Base-by-base conservation (phyloP, 2,797 vertebrate species). In the Hydrophis major region DNA sequence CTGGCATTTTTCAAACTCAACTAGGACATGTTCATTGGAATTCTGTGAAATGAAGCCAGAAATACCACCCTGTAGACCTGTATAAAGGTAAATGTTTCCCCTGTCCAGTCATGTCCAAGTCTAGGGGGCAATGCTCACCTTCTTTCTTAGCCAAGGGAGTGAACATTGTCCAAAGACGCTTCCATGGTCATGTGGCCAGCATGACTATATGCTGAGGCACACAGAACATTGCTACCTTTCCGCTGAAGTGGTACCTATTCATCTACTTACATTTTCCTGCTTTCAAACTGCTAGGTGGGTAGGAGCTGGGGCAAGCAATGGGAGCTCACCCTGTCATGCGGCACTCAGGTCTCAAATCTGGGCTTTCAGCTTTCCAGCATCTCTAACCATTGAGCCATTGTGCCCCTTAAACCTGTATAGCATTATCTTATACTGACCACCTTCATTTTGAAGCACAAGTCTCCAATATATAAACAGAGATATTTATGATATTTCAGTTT, bases 1-100 rank as follows among this genome's bases (percentile, higher is more conserved):
- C 8, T 0, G 0, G 8, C 91, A 94, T 92, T 28, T 96, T 88
- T 97, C 97, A 95, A 97, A 98, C 88, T 95, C 93, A 16, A 97
- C 95, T 63, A 97, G 87, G 92, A 98, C 96, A 56, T 6, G 0
- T 89, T 90, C 96, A 87, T 90, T 93, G 89, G 95, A 96, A 89
- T 95, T 89, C 95, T 97, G 47, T 47, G 88, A 87, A 91, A 95
- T 57, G 37, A 92, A 94, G 92, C 87, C 74, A 90, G 1, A 32
- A 0, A 1, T 90, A 92, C 47, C 93, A 87, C 87, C 56, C 92
- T 87, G 42, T 90, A 93, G 63, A 69, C 22, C 63, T 47, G 87
- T 37, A 37, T 74, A 32, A 69, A 74, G 6, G n/a, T 74, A 37
- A 74, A 69, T n/a, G 14, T 37, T 37, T 74, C n/a, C n/a, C n/a